Evolutionary conservation across 2,797 vertebrate species (phyloP).

Genomic region (Phoeniculus purpureus): DNA sequence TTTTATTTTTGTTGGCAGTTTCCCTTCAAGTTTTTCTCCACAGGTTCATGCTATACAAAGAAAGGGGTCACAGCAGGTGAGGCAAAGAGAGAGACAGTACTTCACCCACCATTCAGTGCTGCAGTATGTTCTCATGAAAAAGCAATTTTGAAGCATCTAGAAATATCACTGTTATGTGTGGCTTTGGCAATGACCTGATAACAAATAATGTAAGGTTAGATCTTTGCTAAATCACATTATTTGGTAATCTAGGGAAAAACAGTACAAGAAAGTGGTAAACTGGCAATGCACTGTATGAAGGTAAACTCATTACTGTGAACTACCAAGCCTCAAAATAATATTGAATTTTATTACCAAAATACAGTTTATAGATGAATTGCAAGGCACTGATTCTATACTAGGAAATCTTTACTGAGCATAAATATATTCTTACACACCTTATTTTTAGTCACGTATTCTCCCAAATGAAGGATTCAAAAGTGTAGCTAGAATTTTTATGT

Average conservation of each 20-base stretch:
- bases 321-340: not conserved
- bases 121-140: not conserved
- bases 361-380: not conserved
- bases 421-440: not conserved
- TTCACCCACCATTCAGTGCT: not conserved
- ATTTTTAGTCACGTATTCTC: not conserved
- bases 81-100: not conserved
- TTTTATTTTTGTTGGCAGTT: too few species aligned
- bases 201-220: not conserved
- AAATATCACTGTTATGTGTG: not conserved
- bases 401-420: not conserved
- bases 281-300: not conserved
- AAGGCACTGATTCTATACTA: not conserved
- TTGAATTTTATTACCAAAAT: not conserved
- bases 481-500: not conserved
- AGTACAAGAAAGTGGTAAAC: not conserved
- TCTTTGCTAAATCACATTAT: not conserved
- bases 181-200: not conserved
- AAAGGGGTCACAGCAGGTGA: not conserved
- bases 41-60: not conserved
- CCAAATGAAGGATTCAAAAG: not conserved
- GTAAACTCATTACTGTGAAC: not conserved
- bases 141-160: not conserved
- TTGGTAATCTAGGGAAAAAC: not conserved
- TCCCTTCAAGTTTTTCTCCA: not conserved